Evolutionary conservation across 2,113 vertebrate genomes (phyloP).

Genomic region (Rhabdomys dilectus): DNA sequence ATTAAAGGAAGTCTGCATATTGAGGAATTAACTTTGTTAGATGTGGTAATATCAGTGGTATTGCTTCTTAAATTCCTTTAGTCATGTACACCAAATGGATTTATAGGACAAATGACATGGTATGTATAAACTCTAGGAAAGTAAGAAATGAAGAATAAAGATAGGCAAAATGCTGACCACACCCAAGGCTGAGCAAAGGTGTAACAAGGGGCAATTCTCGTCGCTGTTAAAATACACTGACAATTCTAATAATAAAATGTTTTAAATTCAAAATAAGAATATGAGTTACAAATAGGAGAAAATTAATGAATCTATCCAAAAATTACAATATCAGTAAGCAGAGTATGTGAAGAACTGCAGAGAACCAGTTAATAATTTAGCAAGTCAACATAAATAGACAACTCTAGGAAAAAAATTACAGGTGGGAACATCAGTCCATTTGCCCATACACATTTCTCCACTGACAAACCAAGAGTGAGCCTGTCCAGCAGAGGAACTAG

Average conservation of each 20-base stretch:
- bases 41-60: not conserved
- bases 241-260: slow-evolving; percentile 14
- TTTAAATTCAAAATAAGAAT: slow-evolving; percentile 28
- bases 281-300: not conserved
- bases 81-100: not conserved
- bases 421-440: not conserved
- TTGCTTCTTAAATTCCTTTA: slow-evolving; percentile 30
- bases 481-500: not conserved
- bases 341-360: not conserved
- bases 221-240: not conserved
- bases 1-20: not conserved
- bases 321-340: not conserved
- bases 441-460: not conserved
- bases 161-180: not conserved
- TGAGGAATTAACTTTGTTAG: not conserved
- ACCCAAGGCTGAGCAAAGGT: not conserved
- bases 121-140: not conserved
- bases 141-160: not conserved
- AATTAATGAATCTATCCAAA: not conserved
- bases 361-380: not conserved
- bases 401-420: slow-evolving; percentile 9
- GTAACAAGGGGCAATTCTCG: not conserved
- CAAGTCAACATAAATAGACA: slow-evolving; percentile 10
- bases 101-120: not conserved
- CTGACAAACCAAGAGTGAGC: not conserved